A percentile compares a stretch with the other conserved stretches of the same genome.
phyloP scores from a whole-genome alignment of 35 echinoderm and acorn worm genomes.

The Diadema setosum region DNA sequence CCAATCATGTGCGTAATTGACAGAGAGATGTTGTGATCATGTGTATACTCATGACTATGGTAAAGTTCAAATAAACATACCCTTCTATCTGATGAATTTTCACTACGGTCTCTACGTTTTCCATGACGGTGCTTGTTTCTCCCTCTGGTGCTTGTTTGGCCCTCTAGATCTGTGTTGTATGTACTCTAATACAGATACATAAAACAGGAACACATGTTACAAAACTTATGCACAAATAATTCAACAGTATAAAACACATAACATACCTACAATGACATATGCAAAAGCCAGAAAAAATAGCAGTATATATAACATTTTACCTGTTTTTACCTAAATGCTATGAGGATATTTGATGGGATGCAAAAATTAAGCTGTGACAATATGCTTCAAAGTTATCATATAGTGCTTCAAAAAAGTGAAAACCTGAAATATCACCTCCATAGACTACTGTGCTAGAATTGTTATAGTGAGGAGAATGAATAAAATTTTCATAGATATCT shows the following conservation, averaged over 20 bases:
- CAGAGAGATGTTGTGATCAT: neutral
- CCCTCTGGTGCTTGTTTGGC: neutral
- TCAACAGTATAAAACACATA: neutral
- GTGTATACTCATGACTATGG: neutral
- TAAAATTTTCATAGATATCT: too few relatives aligned
- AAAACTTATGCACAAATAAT: neutral
- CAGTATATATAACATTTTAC: too few relatives aligned
- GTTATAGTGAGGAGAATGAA: too few relatives aligned
- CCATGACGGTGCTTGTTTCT: neutral
- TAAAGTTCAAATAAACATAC: neutral
- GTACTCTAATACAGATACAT: neutral
- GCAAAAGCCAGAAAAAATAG: too few relatives aligned
- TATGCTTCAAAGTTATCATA: too few relatives aligned
- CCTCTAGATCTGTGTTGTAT: neutral
- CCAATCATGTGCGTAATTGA: neutral
- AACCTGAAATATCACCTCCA: too few relatives aligned
- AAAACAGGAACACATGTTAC: neutral
- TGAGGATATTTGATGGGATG: too few relatives aligned
- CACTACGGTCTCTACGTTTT: neutral
- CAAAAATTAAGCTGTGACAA: too few relatives aligned
- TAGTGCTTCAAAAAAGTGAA: too few relatives aligned
- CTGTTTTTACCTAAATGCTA: too few relatives aligned
- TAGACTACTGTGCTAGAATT: too few relatives aligned
- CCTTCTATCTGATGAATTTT: neutral
- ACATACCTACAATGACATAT: too few relatives aligned